A percentile compares a stretch with the other conserved stretches of the same genome.
phyloP scores from a whole-genome alignment of 2,888 invertebrate genomes.

The Helleia helle region DNA sequence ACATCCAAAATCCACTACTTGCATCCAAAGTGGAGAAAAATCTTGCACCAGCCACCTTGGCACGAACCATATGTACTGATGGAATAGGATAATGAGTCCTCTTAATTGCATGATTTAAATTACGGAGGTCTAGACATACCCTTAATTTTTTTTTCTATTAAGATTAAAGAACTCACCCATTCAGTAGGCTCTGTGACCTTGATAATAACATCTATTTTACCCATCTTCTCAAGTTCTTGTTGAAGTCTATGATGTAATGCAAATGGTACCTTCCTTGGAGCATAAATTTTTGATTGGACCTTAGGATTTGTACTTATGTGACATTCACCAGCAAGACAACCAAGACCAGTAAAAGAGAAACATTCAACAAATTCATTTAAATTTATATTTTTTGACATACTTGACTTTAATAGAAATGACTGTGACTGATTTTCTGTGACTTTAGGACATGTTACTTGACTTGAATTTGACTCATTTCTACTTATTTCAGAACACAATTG shows the following conservation, averaged over 20 bases:
- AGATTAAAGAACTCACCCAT: slow-evolving; percentile 18
- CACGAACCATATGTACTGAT: slow-evolving; percentile 13
- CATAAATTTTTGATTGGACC: slow-evolving; percentile 18
- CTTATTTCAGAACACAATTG: too few species aligned
- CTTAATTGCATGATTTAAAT: slow-evolving; percentile 17
- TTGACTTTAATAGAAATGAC: slow-evolving; percentile 7
- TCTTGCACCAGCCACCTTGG: slow-evolving; percentile 15
- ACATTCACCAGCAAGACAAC: slow-evolving; percentile 20
- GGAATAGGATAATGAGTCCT: slow-evolving; percentile 19
- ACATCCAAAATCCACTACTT: slow-evolving; percentile 20
- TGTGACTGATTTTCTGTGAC: too few species aligned
- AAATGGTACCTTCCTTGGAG: slow-evolving; percentile 21
- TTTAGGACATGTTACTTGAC: too few species aligned
- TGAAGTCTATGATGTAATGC: slow-evolving; percentile 15
- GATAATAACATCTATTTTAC: slow-evolving; percentile 18
- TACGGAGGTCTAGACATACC: slow-evolving; percentile 19
- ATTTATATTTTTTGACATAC: slow-evolving; percentile 5
- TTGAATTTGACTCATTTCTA: too few species aligned
- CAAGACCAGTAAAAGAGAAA: slow-evolving; percentile 18
- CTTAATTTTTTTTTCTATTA: slow-evolving; percentile 16
- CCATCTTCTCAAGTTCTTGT: slow-evolving; percentile 20
- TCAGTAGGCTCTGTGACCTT: slow-evolving; percentile 20
- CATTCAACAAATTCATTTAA: slow-evolving; percentile 14
- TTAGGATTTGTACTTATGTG: slow-evolving; percentile 15
- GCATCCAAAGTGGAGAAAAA: slow-evolving; percentile 18